These are phyloP conservation scores for Lithobates pipiens DNA, from an alignment of 2,797 vertebrate species.

Conservation along the genomic window DNA sequence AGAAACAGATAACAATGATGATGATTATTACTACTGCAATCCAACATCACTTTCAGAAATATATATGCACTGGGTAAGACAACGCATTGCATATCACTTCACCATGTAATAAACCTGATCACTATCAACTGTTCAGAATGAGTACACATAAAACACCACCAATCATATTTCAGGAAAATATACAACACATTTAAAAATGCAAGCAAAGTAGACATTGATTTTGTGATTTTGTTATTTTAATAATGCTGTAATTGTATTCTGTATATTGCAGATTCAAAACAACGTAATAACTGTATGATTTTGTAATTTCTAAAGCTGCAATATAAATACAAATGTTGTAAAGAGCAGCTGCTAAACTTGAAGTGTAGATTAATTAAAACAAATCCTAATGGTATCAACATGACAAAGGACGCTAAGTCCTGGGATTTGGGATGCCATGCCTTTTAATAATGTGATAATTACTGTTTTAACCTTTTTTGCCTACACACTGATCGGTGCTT, in stretches of 20 bases:
- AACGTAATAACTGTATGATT: not conserved
- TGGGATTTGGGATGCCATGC: slow-evolving; percentile 40
- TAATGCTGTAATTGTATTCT: not conserved
- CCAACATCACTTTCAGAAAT: too few relatives aligned
- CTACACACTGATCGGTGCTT: slow-evolving; percentile 24
- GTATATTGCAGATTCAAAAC: not conserved
- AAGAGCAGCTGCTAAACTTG: slow-evolving; percentile 45
- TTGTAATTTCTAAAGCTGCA: slow-evolving; percentile 13
- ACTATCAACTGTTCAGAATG: too few relatives aligned
- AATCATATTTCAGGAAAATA: too few relatives aligned
- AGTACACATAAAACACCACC: too few relatives aligned
- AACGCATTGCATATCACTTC: too few relatives aligned
- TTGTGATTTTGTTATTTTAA: too few relatives aligned
- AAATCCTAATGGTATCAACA: slow-evolving; percentile 49
- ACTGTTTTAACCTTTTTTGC: slow-evolving; percentile 52
- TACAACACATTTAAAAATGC: too few relatives aligned
- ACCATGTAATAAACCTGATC: too few relatives aligned
- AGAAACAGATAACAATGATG: too few relatives aligned
- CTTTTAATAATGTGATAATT: slow-evolving; percentile 59
- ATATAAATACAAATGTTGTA: slow-evolving; percentile 44
- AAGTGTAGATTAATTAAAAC: slow-evolving; percentile 52
- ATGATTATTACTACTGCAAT: too few relatives aligned
- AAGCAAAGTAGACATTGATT: too few relatives aligned
- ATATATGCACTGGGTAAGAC: too few relatives aligned
- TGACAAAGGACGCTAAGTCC: slow-evolving; percentile 21